Conservation (phyloP, 35 echinoderm and acorn worm genomes). For the Eucidaris tribuloides region DNA sequence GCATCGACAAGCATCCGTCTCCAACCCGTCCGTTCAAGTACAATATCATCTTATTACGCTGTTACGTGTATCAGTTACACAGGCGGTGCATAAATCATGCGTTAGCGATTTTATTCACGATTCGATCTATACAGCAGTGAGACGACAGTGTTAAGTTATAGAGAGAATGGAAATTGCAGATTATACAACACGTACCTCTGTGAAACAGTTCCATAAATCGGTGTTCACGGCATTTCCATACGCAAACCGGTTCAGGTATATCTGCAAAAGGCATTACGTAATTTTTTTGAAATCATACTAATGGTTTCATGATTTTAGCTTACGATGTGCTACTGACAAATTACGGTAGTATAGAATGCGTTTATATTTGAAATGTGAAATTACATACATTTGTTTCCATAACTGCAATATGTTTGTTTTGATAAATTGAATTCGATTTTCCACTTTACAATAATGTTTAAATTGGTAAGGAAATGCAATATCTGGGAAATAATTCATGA, state of each 20-base stretch:
- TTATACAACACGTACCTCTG: constrained; percentile 17
- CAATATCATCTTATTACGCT: not conserved
- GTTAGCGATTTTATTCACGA: not conserved
- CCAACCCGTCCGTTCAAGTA: too few species aligned
- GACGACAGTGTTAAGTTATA: not conserved
- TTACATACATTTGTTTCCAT: not conserved
- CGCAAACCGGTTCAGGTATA: constrained; percentile 48
- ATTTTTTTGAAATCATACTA: not conserved
- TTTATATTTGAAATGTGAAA: not conserved
- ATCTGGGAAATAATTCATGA: too few species aligned
- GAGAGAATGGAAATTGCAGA: not conserved
- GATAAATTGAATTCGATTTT: too few species aligned
- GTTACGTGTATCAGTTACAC: not conserved
- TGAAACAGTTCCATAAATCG: constrained; percentile 69
- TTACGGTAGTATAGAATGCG: not conserved
- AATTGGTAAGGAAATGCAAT: too few species aligned
- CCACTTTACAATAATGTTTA: too few species aligned
- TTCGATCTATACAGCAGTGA: not conserved
- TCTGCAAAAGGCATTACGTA: constrained; percentile 17
- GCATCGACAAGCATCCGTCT: too few species aligned
- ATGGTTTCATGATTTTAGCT: not conserved
- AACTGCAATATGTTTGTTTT: not conserved
- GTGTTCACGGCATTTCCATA: constrained; percentile 66
- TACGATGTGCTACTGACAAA: not conserved
- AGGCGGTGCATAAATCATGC: not conserved